phyloP scores from a whole-genome alignment of 2,888 invertebrate species.

The Lochmaea crataegi region DNA sequence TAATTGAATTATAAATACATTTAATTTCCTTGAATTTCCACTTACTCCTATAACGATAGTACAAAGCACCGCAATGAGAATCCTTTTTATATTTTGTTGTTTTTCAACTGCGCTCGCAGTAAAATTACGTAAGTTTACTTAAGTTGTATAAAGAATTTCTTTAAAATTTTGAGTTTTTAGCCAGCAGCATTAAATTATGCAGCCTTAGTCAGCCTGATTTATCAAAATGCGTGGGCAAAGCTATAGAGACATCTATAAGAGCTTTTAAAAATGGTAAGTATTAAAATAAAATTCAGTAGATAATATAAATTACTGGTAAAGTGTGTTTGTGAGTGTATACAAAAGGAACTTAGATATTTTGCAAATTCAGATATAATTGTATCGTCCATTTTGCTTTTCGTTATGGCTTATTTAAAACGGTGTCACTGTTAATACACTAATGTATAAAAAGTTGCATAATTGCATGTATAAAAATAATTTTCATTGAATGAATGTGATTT shows the following conservation, averaged over 20 bases:
- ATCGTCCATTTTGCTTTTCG: no score
- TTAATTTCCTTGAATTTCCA: background rate
- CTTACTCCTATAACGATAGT: background rate
- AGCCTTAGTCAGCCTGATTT: constrained; percentile 65
- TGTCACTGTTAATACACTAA: no score
- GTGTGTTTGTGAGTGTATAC: no score
- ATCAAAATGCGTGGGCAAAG: constrained; percentile 70
- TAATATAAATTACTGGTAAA: background rate
- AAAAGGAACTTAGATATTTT: no score
- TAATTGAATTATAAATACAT: background rate
- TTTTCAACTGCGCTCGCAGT: constrained; percentile 17
- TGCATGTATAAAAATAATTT: no score
- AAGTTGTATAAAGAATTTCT: no score
- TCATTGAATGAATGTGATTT: no score
- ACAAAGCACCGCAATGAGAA: background rate
- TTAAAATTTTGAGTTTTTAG: constrained; percentile 8
- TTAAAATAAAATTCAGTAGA: no score
- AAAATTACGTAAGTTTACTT: constrained; percentile 28
- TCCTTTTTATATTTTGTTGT: constrained; percentile 6
- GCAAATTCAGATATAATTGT: no score
- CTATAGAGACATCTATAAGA: constrained; percentile 69
- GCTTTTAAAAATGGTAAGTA: constrained; percentile 51
- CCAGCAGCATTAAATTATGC: constrained; percentile 32
- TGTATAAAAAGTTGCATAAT: no score
- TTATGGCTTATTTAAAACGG: no score